phyloP scores from a whole-genome alignment of 2,797 vertebrate genomes.

The Diglossa cyanea region DNA sequence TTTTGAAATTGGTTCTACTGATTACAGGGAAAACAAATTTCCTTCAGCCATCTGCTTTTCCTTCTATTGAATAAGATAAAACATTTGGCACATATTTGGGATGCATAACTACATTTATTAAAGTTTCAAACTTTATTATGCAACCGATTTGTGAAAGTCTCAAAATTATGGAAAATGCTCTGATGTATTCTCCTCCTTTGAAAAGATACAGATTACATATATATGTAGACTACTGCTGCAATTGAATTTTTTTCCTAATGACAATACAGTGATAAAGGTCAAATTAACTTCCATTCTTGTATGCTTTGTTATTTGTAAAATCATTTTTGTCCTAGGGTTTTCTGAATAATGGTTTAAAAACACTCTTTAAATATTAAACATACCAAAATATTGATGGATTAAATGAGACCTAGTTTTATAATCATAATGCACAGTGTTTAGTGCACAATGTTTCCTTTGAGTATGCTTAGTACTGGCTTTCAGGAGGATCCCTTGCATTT shows the following conservation, averaged over 20 bases:
- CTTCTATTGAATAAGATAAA: not conserved
- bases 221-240: not conserved
- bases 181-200: not conserved
- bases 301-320: slow-evolving; percentile 38
- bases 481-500: slow-evolving; percentile 57
- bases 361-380: slow-evolving; percentile 68
- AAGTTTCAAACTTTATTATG: not conserved
- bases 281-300: slow-evolving; percentile 44
- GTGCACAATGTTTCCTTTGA: slow-evolving; percentile 3
- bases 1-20: not conserved
- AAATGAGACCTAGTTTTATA: slow-evolving; percentile 62
- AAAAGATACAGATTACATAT: slow-evolving; percentile 35
- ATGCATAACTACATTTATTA: not conserved
- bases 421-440: slow-evolving; percentile 59
- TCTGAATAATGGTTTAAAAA: slow-evolving; percentile 49
- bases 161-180: not conserved
- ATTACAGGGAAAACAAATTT: not conserved
- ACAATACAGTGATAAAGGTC: slow-evolving; percentile 44
- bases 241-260: not conserved
- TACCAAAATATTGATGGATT: slow-evolving; percentile 53
- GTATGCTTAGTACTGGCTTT: not conserved
- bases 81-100: not conserved
- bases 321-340: slow-evolving; percentile 30
- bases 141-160: not conserved
- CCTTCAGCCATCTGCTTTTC: not conserved